phyloP scores from a whole-genome alignment of 2,797 vertebrate species.

The Sebastes wilsoni region DNA sequence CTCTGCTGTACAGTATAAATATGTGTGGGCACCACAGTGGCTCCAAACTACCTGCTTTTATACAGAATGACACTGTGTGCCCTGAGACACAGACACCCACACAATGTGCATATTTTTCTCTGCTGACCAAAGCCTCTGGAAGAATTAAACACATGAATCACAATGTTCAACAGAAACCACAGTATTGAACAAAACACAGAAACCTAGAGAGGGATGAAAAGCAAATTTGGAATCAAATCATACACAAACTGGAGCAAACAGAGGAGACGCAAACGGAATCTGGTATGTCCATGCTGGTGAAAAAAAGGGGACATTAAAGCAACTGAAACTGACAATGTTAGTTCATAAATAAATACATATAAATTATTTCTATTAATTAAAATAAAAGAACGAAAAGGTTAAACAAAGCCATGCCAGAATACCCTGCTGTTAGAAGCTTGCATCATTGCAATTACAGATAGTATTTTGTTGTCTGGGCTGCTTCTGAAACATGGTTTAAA shows the following conservation, averaged over 20 bases:
- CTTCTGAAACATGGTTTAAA: constrained; percentile 55
- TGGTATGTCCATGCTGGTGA: constrained; percentile 90
- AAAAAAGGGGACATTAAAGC: constrained; percentile 86
- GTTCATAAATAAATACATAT: constrained; percentile 84
- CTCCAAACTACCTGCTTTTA: constrained; percentile 75
- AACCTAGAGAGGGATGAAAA: constrained; percentile 89
- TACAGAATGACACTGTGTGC: constrained; percentile 69
- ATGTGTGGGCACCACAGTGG: constrained; percentile 68
- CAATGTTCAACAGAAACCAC: constrained; percentile 84
- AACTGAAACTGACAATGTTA: constrained; percentile 89
- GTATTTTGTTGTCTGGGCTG: constrained; percentile 52
- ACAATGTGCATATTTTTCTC: constrained; percentile 76
- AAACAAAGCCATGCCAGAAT: constrained; percentile 90
- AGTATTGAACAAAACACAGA: constrained; percentile 85
- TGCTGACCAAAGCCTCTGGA: constrained; percentile 84
- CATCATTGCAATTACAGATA: constrained; percentile 44
- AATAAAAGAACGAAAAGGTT: constrained; percentile 83
- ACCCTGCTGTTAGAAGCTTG: constrained; percentile 80
- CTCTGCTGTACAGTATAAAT: constrained; percentile 74
- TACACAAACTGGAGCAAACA: constrained; percentile 85
- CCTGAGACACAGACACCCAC: constrained; percentile 77
- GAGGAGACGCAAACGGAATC: constrained; percentile 88
- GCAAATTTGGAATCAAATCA: constrained; percentile 86
- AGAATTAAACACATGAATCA: constrained; percentile 84
- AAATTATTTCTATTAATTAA: constrained; percentile 80